phyloP scores from a whole-genome alignment of 2,113 vertebrate species.

The Chaenogobius annularis region DNA sequence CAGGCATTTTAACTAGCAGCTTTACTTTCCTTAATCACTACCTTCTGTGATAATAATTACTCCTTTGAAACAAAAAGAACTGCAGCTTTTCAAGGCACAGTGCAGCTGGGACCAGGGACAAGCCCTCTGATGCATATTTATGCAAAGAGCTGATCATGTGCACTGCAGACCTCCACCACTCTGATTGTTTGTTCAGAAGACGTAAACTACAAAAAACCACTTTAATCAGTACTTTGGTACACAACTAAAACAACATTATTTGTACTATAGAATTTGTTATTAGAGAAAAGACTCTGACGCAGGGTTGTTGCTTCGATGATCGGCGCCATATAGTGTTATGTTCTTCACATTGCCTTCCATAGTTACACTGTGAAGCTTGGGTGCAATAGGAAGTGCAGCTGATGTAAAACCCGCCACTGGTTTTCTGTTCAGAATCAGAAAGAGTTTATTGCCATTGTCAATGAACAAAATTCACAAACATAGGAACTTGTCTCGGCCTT shows the following conservation, averaged over 20 bases:
- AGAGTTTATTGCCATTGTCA: too few species aligned
- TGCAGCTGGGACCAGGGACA: constrained; percentile 54
- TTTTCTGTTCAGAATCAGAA: too few species aligned
- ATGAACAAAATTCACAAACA: too few species aligned
- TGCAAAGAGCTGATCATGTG: constrained; percentile 10
- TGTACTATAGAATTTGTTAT: not conserved
- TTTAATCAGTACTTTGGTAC: not conserved
- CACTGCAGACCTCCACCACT: not conserved
- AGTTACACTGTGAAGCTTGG: too few species aligned
- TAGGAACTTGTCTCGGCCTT: too few species aligned
- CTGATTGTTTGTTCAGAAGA: not conserved
- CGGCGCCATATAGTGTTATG: not conserved
- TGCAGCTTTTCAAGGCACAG: constrained; percentile 52
- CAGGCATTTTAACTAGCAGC: constrained; percentile 63
- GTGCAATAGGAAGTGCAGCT: too few species aligned
- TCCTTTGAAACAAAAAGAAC: constrained; percentile 50
- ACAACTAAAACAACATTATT: not conserved
- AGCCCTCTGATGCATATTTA: constrained; percentile 18
- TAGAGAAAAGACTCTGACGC: not conserved
- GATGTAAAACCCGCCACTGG: too few species aligned
- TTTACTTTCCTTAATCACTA: constrained; percentile 69
- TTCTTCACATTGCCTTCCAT: not conserved
- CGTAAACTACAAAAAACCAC: not conserved
- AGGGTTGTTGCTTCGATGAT: not conserved
- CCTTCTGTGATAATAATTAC: constrained; percentile 61